A percentile compares a stretch with the other conserved stretches of the same genome.
These are phyloP conservation scores for Ischnura elegans DNA, from an alignment of 2,888 invertebrate species.

Conservation along the genomic window DNA sequence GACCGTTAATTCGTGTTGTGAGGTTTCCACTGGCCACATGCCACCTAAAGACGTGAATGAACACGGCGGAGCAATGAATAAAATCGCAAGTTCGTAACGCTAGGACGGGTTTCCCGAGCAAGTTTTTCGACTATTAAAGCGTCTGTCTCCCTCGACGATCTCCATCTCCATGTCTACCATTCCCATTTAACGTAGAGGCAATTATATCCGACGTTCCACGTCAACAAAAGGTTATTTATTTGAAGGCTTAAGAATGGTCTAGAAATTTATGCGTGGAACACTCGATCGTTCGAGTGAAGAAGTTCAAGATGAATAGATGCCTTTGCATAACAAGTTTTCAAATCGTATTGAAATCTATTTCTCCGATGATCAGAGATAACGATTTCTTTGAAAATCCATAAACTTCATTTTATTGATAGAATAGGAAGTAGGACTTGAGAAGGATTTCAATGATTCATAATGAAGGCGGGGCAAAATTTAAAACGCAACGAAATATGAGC, in stretches of 20 bases:
- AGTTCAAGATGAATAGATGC: background rate
- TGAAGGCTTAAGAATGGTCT: background rate
- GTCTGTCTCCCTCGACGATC: background rate
- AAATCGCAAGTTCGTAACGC: conserved; percentile 1
- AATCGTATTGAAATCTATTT: background rate
- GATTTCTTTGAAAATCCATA: too few species aligned
- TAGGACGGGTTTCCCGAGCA: background rate
- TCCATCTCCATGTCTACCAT: conserved; percentile 17
- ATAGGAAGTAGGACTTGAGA: too few species aligned
- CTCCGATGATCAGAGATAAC: too few species aligned
- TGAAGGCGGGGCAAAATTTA: too few species aligned
- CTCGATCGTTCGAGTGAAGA: background rate
- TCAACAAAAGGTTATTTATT: background rate
- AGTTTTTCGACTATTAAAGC: background rate
- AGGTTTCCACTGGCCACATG: background rate
- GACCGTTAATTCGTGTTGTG: background rate
- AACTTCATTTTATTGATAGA: too few species aligned
- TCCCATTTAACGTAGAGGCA: background rate
- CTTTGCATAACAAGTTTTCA: background rate
- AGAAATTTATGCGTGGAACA: background rate
- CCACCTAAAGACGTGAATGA: background rate
- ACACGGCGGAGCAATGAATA: background rate
- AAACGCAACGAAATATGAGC: too few species aligned
- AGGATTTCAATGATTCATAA: too few species aligned
- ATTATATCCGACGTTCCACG: background rate